Base-by-base conservation (phyloP, 2,113 vertebrate genomes). In the Mastomys natalensis region DNA sequence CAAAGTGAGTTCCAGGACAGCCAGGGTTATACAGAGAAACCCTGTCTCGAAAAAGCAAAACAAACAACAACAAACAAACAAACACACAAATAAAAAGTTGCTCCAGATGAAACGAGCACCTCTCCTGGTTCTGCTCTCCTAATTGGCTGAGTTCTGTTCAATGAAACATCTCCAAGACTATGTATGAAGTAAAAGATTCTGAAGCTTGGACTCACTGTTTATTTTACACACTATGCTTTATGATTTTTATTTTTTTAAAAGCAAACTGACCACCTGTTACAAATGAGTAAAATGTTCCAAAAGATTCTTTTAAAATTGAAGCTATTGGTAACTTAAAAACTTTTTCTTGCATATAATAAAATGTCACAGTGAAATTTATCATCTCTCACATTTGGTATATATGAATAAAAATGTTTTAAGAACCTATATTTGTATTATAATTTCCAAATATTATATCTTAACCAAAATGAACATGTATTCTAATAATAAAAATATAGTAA, bases 221-320 rank as follows among this genome's bases (percentile, higher is more conserved):
- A 64, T 43, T 90, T 17, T 76, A 45, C 29, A 62, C 40, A 43
- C 26, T 95, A 48, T 60, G 34, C 77, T 92, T 64, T 29, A 64
- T 64, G 62, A 29, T 64, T 64, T 64, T 64, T 64, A 64, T 64
- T 64, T 22, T 64, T 64, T 29, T 8, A 10, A 26, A 53, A 34
- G 48, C 51, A 80, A 80, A 84, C 58, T 89, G 43, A 81, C 26
- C 26, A 48, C 29, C n/a, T 85, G 74, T 81, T 60, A 62, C 17
- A 68, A 24, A 43, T 92, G 40, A 91, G 51, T 80, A 7, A 58
- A 58, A 66, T 77, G 15, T 76, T 96, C 64, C 76, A 70, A 92
- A 92, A 87, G 31, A 74, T 37, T 89, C 21, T 87, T 95, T 91
- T 82, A 58, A 89, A 94, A 84, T 80, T 53, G 45, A 82, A 80